Percentiles rank a stretch among this genome's conserved stretches.
phyloP scores from a whole-genome alignment of 2,888 invertebrate species.

The Sceliomorpha sp. region DNA sequence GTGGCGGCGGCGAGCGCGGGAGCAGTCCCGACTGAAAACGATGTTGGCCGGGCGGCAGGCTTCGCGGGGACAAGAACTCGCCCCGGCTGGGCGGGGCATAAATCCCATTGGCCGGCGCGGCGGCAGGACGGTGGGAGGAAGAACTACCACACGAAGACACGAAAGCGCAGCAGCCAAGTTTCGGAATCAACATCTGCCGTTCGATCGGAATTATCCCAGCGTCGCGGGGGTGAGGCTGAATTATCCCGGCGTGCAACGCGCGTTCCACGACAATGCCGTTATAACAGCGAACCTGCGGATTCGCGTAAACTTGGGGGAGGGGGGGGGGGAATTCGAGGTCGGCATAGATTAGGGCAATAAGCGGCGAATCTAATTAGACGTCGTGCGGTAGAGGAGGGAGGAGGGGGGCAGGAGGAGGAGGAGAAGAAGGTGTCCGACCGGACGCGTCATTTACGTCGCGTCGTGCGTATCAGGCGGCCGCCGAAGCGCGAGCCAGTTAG shows the following conservation, averaged over 20 bases:
- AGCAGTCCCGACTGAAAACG: no score
- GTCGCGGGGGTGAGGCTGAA: no score
- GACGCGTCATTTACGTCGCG: not conserved
- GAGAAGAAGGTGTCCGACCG: not conserved
- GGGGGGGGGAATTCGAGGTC: no score
- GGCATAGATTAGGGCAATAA: constrained; percentile 53
- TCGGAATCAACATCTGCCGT: constrained; percentile 55
- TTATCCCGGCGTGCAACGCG: no score
- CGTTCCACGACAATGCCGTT: constrained; percentile 39
- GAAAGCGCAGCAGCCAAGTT: constrained; percentile 44
- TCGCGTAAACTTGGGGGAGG: constrained; percentile 31
- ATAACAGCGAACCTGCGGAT: constrained; percentile 27
- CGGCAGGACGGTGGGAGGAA: constrained; percentile 26
- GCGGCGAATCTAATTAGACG: constrained; percentile 59
- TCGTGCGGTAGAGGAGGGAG: constrained; percentile 10
- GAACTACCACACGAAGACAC: constrained; percentile 29
- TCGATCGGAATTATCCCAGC: constrained; percentile 53
- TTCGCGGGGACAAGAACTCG: no score
- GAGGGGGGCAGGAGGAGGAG: not conserved
- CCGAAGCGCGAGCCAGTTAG: constrained; percentile 63
- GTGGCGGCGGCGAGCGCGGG: no score
- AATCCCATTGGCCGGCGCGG: constrained; percentile 49
- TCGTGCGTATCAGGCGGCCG: constrained; percentile 55
- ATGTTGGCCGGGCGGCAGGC: no score
- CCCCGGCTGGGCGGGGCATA: no score